Evolutionary conservation across 2,113 vertebrate genomes (phyloP).

Genomic region (Ifrita kowaldi): DNA sequence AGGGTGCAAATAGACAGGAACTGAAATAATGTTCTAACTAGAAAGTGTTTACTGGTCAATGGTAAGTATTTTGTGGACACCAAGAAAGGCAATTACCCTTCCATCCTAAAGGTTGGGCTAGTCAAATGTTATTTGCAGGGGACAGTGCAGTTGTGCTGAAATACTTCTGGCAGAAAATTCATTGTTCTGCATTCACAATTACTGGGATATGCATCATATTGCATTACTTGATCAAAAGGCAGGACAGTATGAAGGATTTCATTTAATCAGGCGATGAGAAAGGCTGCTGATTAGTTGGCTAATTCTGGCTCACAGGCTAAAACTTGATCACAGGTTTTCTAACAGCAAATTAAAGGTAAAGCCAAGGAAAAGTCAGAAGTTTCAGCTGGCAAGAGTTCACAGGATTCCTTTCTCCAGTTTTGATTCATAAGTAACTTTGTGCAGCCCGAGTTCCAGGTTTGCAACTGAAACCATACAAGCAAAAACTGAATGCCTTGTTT

Average conservation of each 20-base stretch:
- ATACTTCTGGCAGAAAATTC: slow-evolving; percentile 16
- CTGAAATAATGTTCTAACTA: not conserved
- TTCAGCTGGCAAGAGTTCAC: not conserved
- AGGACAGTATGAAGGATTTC: slow-evolving; percentile 31
- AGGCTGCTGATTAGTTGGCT: slow-evolving; percentile 26
- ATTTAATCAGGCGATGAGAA: slow-evolving; percentile 19
- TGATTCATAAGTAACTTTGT: not conserved
- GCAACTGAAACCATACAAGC: not conserved
- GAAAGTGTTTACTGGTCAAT: not conserved
- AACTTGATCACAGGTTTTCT: slow-evolving; percentile 42
- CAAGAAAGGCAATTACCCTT: not conserved
- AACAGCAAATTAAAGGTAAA: slow-evolving; percentile 34
- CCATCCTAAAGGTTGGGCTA: not conserved
- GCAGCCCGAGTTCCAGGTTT: not conserved
- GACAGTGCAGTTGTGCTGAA: not conserved
- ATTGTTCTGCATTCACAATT: not conserved
- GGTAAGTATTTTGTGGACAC: not conserved
- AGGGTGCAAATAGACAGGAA: not conserved
- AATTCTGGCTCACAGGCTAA: slow-evolving; percentile 6
- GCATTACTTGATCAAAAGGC: slow-evolving; percentile 3
- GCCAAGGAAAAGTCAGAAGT: slow-evolving; percentile 12
- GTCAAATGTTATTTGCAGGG: not conserved
- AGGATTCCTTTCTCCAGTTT: not conserved
- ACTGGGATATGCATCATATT: not conserved
- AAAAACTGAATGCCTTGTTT: not conserved